These are phyloP conservation scores for Andinoacara biseriatus DNA, from an alignment of 2,113 vertebrate species.

Conservation along the genomic window DNA sequence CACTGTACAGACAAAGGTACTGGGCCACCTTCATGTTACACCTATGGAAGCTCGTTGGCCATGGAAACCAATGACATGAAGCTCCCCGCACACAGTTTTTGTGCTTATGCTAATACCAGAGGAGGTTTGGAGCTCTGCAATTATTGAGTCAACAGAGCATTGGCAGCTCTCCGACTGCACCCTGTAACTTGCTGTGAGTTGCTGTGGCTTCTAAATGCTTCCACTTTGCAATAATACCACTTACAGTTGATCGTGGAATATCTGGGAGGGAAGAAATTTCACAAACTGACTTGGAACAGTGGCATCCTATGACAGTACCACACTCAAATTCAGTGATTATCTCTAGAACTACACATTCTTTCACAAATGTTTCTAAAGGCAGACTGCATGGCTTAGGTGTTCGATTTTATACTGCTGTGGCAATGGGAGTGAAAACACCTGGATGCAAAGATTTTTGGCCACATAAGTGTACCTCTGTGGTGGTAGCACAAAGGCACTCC, in stretches of 20 bases:
- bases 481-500: too few species aligned
- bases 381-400: not conserved
- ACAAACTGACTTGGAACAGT: rapidly evolving
- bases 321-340: not conserved
- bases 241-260: not conserved
- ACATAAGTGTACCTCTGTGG: not conserved
- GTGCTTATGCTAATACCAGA: not conserved
- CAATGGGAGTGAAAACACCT: too few species aligned
- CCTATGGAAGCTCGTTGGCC: not conserved
- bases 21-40: not conserved
- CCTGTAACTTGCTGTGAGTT: too few species aligned
- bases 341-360: not conserved
- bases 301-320: not conserved
- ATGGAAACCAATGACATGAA: not conserved
- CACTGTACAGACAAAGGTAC: not conserved
- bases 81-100: not conserved
- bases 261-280: not conserved
- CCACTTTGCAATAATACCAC: not conserved
- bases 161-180: too few species aligned
- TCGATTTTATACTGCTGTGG: not conserved
- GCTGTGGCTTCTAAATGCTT: not conserved
- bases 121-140: too few species aligned
- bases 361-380: not conserved
- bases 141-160: too few species aligned
- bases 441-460: not conserved